phyloP scores from a whole-genome alignment of 2,888 invertebrate species.

The Tinea semifulvella region DNA sequence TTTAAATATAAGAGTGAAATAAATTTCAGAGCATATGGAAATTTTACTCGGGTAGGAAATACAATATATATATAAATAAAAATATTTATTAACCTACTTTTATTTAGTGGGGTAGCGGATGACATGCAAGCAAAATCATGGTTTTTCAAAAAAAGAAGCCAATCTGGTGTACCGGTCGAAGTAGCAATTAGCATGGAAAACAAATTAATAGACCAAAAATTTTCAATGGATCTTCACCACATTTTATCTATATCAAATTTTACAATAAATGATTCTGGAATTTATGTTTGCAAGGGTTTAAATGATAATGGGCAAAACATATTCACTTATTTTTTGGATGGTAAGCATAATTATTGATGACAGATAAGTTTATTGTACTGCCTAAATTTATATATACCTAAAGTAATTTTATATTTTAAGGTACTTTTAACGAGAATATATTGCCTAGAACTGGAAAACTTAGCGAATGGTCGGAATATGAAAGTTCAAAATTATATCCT shows the following conservation, averaged over 20 bases:
- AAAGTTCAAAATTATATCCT: slow-evolving; percentile 43
- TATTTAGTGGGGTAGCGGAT: slow-evolving; percentile 18
- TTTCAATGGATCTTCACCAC: slow-evolving; percentile 21
- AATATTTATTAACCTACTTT: no score
- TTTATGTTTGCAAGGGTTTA: slow-evolving; percentile 24
- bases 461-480: slow-evolving; percentile 56
- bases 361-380: no score
- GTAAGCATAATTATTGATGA: slow-evolving; percentile 18
- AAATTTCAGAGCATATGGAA: no score
- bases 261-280: slow-evolving; percentile 24
- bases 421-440: slow-evolving; percentile 17
- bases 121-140: slow-evolving; percentile 24
- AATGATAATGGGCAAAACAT: slow-evolving; percentile 13
- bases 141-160: slow-evolving; percentile 24
- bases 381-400: no score
- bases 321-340: slow-evolving; percentile 22
- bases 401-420: slow-evolving; percentile 15
- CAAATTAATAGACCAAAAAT: slow-evolving; percentile 4
- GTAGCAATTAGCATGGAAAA: slow-evolving; percentile 10
- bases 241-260: slow-evolving; percentile 24
- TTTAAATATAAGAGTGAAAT: no score
- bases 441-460: slow-evolving; percentile 44
- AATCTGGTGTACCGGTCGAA: slow-evolving; percentile 7
- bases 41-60: no score
- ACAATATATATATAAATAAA: no score